Percentiles rank a stretch among this genome's conserved stretches.
Conservation (phyloP, 1,140 invertebrate species). For the Sesamia nonagrioides region DNA sequence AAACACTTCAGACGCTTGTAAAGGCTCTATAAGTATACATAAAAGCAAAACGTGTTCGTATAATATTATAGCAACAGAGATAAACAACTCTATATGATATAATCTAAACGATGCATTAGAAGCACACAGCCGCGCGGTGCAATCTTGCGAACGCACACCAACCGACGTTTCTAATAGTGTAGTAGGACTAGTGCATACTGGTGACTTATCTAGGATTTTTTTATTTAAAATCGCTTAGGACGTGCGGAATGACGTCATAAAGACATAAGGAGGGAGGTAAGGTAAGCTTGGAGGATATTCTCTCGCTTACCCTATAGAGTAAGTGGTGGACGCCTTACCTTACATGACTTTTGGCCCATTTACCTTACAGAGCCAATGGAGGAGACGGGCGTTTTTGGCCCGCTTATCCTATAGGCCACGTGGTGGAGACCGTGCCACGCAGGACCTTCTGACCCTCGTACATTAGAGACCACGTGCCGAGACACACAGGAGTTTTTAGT, state of each 20-base stretch:
- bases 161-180: constrained; percentile 68
- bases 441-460: too few relatives aligned
- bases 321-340: too few relatives aligned
- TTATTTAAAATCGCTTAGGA: not conserved
- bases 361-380: too few relatives aligned
- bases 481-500: too few relatives aligned
- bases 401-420: not conserved
- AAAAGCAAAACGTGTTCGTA: constrained; percentile 1
- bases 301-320: not conserved
- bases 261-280: not conserved
- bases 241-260: not conserved
- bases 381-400: too few relatives aligned
- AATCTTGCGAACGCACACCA: constrained; percentile 64
- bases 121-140: constrained; percentile 71
- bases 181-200: constrained; percentile 61
- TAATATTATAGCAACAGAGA: constrained; percentile 19
- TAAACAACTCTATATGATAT: constrained; percentile 74
- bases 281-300: not conserved
- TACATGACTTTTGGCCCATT: too few relatives aligned
- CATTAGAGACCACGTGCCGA: too few relatives aligned
- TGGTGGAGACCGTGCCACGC: not conserved
- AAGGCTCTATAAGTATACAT: constrained; percentile 13
- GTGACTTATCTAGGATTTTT: constrained; percentile 66
- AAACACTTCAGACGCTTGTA: constrained; percentile 7
- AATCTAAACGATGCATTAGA: constrained; percentile 79